These are phyloP conservation scores for Sipunculus nudus DNA, from an alignment of 2,888 invertebrate genomes.

Conservation along the genomic window DNA sequence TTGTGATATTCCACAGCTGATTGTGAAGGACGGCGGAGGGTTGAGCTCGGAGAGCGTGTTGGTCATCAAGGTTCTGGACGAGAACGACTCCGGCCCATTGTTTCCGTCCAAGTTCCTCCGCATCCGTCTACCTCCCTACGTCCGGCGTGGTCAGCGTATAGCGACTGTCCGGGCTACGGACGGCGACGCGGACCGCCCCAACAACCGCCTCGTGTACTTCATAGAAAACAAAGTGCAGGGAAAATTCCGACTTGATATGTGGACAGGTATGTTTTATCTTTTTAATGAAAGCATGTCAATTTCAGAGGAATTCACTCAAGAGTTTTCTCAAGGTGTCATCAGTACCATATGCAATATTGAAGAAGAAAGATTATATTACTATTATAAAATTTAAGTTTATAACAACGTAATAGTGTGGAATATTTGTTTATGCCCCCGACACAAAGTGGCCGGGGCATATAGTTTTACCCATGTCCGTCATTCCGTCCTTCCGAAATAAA, in stretches of 20 bases:
- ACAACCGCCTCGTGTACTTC: slow-evolving; percentile 37
- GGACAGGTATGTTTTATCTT: slow-evolving; percentile 29
- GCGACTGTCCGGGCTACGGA: slow-evolving; percentile 34
- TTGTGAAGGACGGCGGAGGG: slow-evolving; percentile 29
- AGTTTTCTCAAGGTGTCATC: no score
- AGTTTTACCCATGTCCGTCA: no score
- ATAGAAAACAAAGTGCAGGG: slow-evolving; percentile 35
- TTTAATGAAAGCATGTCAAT: no score
- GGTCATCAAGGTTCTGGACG: slow-evolving; percentile 32
- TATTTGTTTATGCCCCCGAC: no score
- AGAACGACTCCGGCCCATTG: slow-evolving; percentile 36
- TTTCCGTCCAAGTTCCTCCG: slow-evolving; percentile 20
- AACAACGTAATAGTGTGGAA: no score
- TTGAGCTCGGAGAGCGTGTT: slow-evolving; percentile 24
- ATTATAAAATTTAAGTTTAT: no score
- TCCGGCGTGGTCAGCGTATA: slow-evolving; percentile 29
- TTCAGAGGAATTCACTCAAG: not conserved
- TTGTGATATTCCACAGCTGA: slow-evolving; percentile 17
- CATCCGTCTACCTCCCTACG: slow-evolving; percentile 18
- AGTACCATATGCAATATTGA: no score
- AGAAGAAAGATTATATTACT: no score
- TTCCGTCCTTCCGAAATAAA: no score
- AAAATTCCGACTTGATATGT: slow-evolving; percentile 38
- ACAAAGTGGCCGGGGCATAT: no score
- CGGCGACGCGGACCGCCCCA: slow-evolving; percentile 36